Evolutionary conservation across 1,140 invertebrate species (phyloP), one percentile per base, ranked within the genome.

Genomic region (Venturia canescens): DNA sequence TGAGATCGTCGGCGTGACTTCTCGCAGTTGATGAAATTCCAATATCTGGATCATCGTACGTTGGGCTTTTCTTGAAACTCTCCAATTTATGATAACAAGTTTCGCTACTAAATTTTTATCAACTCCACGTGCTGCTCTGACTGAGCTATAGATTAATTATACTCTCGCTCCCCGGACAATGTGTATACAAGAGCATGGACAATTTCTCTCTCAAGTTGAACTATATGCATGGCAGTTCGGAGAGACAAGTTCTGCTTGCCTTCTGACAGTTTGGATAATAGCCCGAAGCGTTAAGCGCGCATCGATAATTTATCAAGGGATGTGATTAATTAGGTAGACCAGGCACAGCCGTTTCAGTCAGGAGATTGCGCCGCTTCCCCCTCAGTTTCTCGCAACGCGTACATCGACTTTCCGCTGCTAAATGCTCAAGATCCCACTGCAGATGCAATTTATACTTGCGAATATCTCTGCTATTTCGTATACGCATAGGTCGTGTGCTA

Each of bases 271-370:
- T 26, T 31, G 72, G 27, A 57, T 60, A 83, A 66, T 44, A 80
- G 29, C 53, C 71, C 53, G 29, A 83, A 85, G 81, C 63, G 81
- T 57, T 38, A 23, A 21, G 38, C 9, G 23, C 80, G 80, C 77
- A 84, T 86, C 70, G 84, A 83, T 82, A 84, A 88, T 89, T 89
- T 88, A 86, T 89, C 86, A 86, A 84, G 77, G 76, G 75, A n/a
- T n/a, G 82, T 87, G 87, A 89, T 88, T 89, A 89, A 89, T 89
- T 87, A 84, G 83, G 76, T 60, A 69, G 81, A 78, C 71, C 72
- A 60, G 18, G n/a, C 27, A 27, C 16, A 66, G 63, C 11, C 9
- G 27, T 53, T 15, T 3, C 15, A 15, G 63, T 15, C 26, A 29
- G 3, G 16, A 1, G 63, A 29, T 1, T 29, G 23, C 23, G 2